Percentiles rank a stretch among this genome's conserved stretches.
These are phyloP conservation scores for Euzetes globulus DNA, from an alignment of 2,888 invertebrate species.

Conservation along the genomic window DNA sequence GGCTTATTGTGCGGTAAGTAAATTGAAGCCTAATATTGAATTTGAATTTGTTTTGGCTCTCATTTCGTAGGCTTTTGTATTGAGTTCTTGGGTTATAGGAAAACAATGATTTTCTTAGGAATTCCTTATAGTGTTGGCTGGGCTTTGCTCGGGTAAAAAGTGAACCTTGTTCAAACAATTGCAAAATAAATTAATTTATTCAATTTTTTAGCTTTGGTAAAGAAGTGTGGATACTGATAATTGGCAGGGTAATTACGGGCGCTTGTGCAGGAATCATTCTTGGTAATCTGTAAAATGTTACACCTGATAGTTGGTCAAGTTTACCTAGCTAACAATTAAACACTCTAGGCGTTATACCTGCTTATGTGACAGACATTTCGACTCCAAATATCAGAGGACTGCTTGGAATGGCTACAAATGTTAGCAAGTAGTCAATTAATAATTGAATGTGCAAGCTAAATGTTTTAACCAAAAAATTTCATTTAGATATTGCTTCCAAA, in stretches of 20 bases:
- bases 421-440: constrained; percentile 41
- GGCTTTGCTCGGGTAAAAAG: constrained; percentile 42
- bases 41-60: not conserved
- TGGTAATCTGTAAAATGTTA: not conserved
- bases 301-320: not conserved
- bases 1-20: constrained; percentile 29
- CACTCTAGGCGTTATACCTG: constrained; percentile 45
- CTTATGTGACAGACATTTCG: constrained; percentile 48
- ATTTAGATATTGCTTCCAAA: too few relatives aligned
- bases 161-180: not conserved
- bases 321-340: not conserved
- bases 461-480: too few relatives aligned
- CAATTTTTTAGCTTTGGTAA: constrained; percentile 24
- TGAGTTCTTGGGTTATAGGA: constrained; percentile 44
- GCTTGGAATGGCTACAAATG: constrained; percentile 46
- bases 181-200: not conserved
- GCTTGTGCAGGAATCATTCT: constrained; percentile 72
- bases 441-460: too few relatives aligned
- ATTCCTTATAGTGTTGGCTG: constrained; percentile 46
- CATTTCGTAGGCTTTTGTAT: constrained; percentile 19
- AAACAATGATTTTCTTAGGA: constrained; percentile 41
- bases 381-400: constrained; percentile 46
- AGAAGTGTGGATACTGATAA: constrained; percentile 46
- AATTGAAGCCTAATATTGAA: too few relatives aligned
- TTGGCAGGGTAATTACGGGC: constrained; percentile 75